Evolutionary conservation across 1,140 invertebrate genomes (phyloP), one percentile per base, ranked within the genome.

Genomic region (Neodiprion virginianus): DNA sequence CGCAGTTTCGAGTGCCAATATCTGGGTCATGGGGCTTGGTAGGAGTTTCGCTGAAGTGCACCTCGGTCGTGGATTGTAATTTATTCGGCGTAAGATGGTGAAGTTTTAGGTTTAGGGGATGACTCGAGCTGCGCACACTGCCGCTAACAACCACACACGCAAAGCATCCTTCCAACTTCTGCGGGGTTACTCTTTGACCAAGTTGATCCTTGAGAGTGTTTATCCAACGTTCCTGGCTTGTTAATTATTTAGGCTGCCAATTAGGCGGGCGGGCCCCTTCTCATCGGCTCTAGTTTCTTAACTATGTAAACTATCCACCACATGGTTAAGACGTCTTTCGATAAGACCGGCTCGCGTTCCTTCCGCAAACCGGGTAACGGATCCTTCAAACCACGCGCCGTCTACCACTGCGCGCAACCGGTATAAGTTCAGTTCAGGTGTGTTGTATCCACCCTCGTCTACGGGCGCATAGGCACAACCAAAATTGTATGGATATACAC

Each of bases 251-350:
- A 61, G 53, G 53, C 53, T 61, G 53, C 53, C 53, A 61, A 61
- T 61, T 61, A 61, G n/a, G 11, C 53, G 5, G 28, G 28, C 40
- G 23, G 50, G n/a, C n/a, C 70, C 48, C 67, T 70, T 72, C 65
- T 70, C 72, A 65, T 50, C 49, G 40, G 65, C 72, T 71, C 70
- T 47, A 79, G 77, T 74, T 78, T 78, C 77, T 80, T 75, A 81
- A 82, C 82, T 80, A 81, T 80, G 81, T 78, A 80, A 83, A 83
- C 82, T 82, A 82, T 83, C 71, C 78, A 79, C 72, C 74, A 75
- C 75, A 71, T 75, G 74, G 76, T 81, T 80, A 82, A 82, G 77
- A 81, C 76, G 76, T 79, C 73, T 78, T 66, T 74, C 75, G 75
- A 78, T 77, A 79, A 79, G 48, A 40, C 28, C 28, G 28, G 53